These are phyloP conservation scores for Leptinotarsa haldemani DNA, from an alignment of 2,888 invertebrate species.

Conservation along the genomic window DNA sequence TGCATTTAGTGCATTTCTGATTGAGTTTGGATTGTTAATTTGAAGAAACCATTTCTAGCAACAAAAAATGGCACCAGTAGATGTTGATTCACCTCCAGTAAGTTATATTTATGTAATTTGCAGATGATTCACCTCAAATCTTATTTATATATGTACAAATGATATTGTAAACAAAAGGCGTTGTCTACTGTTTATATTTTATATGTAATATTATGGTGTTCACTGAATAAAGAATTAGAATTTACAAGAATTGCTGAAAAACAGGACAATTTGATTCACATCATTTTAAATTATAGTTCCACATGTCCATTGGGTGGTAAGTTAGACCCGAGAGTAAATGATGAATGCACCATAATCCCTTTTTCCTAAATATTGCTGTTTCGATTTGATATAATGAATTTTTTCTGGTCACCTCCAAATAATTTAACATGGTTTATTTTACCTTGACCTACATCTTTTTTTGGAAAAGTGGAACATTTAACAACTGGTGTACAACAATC, in stretches of 20 bases:
- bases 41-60: not conserved
- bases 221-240: not conserved
- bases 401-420: not conserved
- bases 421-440: not conserved
- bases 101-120: slow-evolving; percentile 33
- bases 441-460: not conserved
- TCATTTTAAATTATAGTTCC: no score
- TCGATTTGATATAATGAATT: not conserved
- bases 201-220: not conserved
- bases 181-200: not conserved
- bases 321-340: no score
- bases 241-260: no score
- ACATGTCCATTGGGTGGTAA: no score
- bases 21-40: not conserved
- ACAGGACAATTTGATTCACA: no score
- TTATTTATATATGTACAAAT: not conserved
- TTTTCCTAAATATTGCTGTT: not conserved
- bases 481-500: not conserved
- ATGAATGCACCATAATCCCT: no score
- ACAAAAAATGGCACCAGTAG: slow-evolving; percentile 55
- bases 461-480: not conserved
- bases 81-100: slow-evolving; percentile 55
- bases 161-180: slow-evolving; percentile 4
- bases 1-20: no score
- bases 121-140: not conserved